Evolutionary conservation across 2,797 vertebrate genomes (phyloP), one percentile per base, ranked within the genome.

Genomic region (Eidolon dupreanum): DNA sequence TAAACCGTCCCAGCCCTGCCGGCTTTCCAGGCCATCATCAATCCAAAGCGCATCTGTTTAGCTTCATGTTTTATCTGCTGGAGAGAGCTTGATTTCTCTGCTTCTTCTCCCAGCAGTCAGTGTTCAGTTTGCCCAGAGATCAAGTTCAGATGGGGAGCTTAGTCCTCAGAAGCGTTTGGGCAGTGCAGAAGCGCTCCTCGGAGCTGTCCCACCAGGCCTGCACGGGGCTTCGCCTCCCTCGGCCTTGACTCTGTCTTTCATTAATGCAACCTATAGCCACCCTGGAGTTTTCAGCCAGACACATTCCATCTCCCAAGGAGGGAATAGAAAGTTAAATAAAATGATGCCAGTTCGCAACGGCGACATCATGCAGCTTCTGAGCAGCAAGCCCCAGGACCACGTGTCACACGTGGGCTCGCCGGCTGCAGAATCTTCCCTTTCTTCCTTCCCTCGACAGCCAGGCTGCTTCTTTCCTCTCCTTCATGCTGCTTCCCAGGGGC

Each of bases 381-480:
- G 10, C 4, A 1, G 1, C 6, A 1, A 17, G 26, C 12, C 24
- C n/a, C 0, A 8, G 8, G 46, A 51, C 11, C 26, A 5, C 26
- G 36, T 0, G 68, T 61, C 41, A 3, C 0, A 0, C 19, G 2
- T 6, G 1, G 6, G 15, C 28, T 66, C 6, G 0, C 13, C 11
- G 0, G 4, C 28, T 36, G 1, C 49, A 28, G 8, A 59, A 5
- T 3, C 5, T 10, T 68, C 33, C 46, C 5, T 74, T 3, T 15
- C 38, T 20, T 51, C 70, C 49, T 41, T 11, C 81, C 46, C 49
- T 9, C 13, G 3, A 13, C 22, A 22, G 8, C 1, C 9, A 19
- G 15, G 4, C 9, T 3, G 31, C 63, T 41, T 41, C 26, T 41
- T 36, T n/a, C 46, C 17, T 38, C 24, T 71, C 16, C 10, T 4